Conservation (phyloP, 2,888 invertebrate species). For the Spialia ferax region DNA sequence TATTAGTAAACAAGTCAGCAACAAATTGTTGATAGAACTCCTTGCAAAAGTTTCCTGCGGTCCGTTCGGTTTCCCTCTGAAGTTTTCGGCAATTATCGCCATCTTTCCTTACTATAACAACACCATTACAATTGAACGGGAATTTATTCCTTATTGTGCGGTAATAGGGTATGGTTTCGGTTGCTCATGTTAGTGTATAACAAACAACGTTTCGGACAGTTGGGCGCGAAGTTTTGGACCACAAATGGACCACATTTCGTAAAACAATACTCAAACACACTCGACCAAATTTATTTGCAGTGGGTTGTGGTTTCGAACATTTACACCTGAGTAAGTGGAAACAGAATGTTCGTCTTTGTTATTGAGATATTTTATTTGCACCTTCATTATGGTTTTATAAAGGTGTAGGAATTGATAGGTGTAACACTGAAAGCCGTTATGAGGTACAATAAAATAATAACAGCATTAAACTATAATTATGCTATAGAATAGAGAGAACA, state of each 20-base stretch:
- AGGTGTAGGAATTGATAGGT: background rate
- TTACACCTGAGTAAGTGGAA: slow-evolving; percentile 36
- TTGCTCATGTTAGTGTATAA: background rate
- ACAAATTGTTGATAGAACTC: slow-evolving; percentile 54
- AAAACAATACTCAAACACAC: slow-evolving; percentile 68
- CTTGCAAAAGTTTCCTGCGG: slow-evolving; percentile 47
- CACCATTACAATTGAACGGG: background rate
- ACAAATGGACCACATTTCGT: slow-evolving; percentile 65
- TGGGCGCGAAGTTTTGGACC: slow-evolving; percentile 42
- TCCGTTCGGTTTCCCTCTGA: slow-evolving; percentile 26
- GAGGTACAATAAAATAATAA: background rate
- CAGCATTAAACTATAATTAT: too few relatives aligned
- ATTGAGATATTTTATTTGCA: background rate
- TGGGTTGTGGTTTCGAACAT: slow-evolving; percentile 48
- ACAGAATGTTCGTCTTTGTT: slow-evolving; percentile 20
- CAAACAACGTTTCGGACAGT: slow-evolving; percentile 44
- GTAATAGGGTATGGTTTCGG: slow-evolving; percentile 1
- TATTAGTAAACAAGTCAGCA: slow-evolving; percentile 50
- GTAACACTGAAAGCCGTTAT: background rate
- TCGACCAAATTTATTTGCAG: slow-evolving; percentile 51
- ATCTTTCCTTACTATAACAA: slow-evolving; percentile 21
- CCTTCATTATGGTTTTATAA: too few relatives aligned
- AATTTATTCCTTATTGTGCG: slow-evolving; percentile 19
- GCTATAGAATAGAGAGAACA: too few relatives aligned
- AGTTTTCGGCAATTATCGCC: slow-evolving; percentile 43